Evolutionary conservation across 2,113 vertebrate species (phyloP), one percentile per base, ranked within the genome.

Genomic region (Chaetops frenatus): DNA sequence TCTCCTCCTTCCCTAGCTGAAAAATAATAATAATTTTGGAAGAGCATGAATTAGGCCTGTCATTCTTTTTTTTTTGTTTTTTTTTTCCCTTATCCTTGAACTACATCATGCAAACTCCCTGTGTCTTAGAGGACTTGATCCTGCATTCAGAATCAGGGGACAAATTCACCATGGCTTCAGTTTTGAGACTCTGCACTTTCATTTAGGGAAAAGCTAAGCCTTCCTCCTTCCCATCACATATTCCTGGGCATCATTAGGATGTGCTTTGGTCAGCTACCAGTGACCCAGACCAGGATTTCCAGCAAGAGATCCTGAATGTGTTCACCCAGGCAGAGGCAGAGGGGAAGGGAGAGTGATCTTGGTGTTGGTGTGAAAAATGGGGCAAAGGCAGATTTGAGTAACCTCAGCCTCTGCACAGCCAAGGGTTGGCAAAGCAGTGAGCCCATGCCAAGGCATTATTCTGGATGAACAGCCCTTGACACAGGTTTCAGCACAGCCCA

Each of bases 1-100:
- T 97, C 96, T 93, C 96, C 96, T 95, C 93, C 96, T 95, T 88
- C 77, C 71, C 73, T 77, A 81, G 91, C 72, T 96, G 94, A 95
- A 94, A 95, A 97, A 96, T 95, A 96, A 95, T 94, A 88, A 96
- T 96, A 83, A 96, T 95, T 96, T 96, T 97, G 94, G 94, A 94
- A 96, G 64, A 67, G 74, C 89, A 95, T 94, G 94, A 95, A 97
- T 96, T 94, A 93, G 50, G 31, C 78, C 79, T 93, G 91, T 87
- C 82, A 76, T 72, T 76, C 69, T 29, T 44, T 29, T 29, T 44
- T 33, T 36, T 24, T 53, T 44, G n/a, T n/a, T n/a, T n/a, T 44
- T 23, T n/a, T 62, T 10, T 2, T 0, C 5, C 18, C 17, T 76
- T 65, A 38, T 88, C 64, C 71, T 71, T 90, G 64, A 86, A 81